Evolutionary conservation across 2,797 vertebrate species (phyloP), one percentile per base, ranked within the genome.

Genomic region (Helicolenus hilgendorfi): DNA sequence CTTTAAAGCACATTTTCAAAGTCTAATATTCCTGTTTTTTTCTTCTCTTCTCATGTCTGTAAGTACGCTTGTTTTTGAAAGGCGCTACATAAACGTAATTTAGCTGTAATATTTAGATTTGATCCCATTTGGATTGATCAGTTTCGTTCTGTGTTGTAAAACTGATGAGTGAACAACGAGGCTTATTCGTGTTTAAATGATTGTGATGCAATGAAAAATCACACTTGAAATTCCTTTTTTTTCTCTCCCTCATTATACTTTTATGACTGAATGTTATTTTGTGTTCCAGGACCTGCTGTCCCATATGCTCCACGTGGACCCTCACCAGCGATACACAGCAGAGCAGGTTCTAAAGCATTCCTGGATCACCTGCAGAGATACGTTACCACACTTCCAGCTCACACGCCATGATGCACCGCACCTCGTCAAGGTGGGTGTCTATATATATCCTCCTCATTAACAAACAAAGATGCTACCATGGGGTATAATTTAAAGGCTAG

Each of bases 301-400:
- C 70, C 98, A 99, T 79, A 99, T 99, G 99, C 98, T 99, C 88
- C 99, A 99, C 2, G 98, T 99, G 89, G 99, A 99, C 94, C 99
- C 99, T 77, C 98, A 99, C 96, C 98, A 99, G 94, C 96, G 98
- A 31, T 99, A 99, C 88, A 98, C 98, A 13, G 98, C 98, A 26
- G 98, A 98, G 94, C 98, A 99, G 97, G 97, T 99, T 82, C 94
- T 99, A 60, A 99, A 99, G 81, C 99, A 99, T 94, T 98, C 98
- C 11, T 99, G 99, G 99, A 99, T 99, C 90, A 97, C 98, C 72
- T 99, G 98, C 87, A 98, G 98, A 95, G 98, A 99, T 85, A 96
- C 98, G 89, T 93, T 99, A 89, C 98, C 98, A 0, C 98, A 98
- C 96, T 98, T 98, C 94, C 98, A 99, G 93, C 98, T 99, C 69